phyloP scores from a whole-genome alignment of 2,113 vertebrate genomes.

The Callocephalon fimbriatum region DNA sequence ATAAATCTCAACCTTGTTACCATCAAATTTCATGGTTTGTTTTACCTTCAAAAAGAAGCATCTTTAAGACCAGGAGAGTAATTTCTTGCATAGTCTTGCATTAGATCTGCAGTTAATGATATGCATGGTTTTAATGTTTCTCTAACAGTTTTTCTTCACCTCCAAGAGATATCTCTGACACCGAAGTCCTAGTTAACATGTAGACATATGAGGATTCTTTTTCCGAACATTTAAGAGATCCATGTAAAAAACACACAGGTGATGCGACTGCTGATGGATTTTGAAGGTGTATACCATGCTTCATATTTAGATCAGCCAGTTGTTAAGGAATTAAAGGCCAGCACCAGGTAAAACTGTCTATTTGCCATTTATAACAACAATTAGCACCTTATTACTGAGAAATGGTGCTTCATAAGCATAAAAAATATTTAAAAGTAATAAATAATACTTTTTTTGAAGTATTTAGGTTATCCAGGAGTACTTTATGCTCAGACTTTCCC shows the following conservation, averaged over 20 bases:
- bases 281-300: neutral
- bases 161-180: neutral
- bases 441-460: neutral
- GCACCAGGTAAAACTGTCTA: neutral
- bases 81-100: neutral
- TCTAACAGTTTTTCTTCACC: neutral
- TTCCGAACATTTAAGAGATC: neutral
- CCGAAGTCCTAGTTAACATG: neutral
- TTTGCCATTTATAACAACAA: neutral
- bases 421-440: neutral
- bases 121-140: neutral
- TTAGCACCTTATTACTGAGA: neutral
- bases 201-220: neutral
- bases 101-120: neutral
- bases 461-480: neutral
- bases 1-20: neutral
- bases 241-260: neutral
- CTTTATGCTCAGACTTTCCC: neutral
- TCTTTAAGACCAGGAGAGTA: conserved; percentile 31
- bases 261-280: neutral
- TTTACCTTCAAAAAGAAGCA: conserved; percentile 33
- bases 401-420: neutral
- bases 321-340: neutral
- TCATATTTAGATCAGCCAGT: neutral
- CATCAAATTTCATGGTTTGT: conserved; percentile 46